Percentiles rank a stretch among this genome's conserved stretches.
phyloP scores from a whole-genome alignment of 2,888 invertebrate species.

The Trachelus troglodyta region DNA sequence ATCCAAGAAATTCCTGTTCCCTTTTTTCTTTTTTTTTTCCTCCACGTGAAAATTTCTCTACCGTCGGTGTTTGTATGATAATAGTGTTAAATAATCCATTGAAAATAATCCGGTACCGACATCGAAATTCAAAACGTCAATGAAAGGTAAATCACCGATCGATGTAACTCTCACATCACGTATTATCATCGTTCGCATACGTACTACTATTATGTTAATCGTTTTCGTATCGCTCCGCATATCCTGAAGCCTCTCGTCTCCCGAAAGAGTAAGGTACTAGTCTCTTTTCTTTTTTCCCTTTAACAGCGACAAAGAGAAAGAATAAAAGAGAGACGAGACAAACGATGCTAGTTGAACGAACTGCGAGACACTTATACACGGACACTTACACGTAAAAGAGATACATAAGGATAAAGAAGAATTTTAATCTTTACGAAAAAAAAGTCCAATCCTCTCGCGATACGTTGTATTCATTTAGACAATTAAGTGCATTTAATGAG shows the following conservation, averaged over 20 bases:
- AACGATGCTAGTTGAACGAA: neutral
- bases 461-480: slow-evolving; percentile 15
- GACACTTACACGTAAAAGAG: neutral
- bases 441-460: neutral
- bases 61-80: neutral
- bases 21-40: neutral
- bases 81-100: neutral
- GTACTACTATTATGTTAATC: slow-evolving; percentile 12
- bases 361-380: neutral
- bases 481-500: slow-evolving; percentile 18
- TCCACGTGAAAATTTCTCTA: neutral
- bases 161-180: slow-evolving; percentile 6
- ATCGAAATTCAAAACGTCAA: neutral
- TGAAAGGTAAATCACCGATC: neutral
- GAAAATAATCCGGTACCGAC: neutral
- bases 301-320: neutral
- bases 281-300: neutral
- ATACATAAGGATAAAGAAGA: neutral
- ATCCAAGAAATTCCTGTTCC: neutral
- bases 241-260: slow-evolving; percentile 6
- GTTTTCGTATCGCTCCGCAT: slow-evolving; percentile 5
- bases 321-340: neutral
- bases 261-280: neutral
- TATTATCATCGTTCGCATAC: slow-evolving; percentile 15
- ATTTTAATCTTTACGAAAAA: neutral